phyloP scores from a whole-genome alignment of 2,888 invertebrate genomes.

The Dryobotodes eremita region DNA sequence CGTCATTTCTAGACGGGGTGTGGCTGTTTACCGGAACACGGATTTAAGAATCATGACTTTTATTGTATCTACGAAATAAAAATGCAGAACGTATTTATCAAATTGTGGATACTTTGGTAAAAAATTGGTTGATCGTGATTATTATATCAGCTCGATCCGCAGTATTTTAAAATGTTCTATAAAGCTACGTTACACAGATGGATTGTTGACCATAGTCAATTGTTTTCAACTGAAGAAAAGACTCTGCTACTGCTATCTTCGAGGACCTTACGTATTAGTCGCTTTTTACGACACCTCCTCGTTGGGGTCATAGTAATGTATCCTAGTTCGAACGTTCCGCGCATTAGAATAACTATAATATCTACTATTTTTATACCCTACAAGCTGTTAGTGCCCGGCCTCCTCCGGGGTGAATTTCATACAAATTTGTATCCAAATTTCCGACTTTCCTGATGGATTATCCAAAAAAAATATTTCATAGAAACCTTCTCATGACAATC shows the following conservation, averaged over 20 bases:
- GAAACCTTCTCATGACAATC: no score
- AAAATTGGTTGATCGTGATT: background rate
- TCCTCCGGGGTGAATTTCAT: no score
- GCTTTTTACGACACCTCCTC: background rate
- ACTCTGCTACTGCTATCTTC: background rate
- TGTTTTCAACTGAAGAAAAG: background rate
- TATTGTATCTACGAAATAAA: background rate
- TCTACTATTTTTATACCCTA: no score
- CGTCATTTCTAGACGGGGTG: conserved; percentile 25
- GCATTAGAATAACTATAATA: no score
- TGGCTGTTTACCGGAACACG: conserved; percentile 15
- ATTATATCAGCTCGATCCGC: background rate
- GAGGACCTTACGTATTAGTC: background rate
- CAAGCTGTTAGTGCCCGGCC: no score
- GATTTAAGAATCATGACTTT: background rate
- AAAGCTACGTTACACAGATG: background rate
- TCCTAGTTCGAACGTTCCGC: background rate
- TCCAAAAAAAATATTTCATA: no score
- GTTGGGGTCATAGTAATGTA: no score
- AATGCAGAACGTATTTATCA: background rate
- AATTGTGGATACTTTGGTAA: no score
- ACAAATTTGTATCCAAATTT: no score
- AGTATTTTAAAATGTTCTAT: background rate
- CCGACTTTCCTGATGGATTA: no score
- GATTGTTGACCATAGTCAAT: background rate